Percentiles rank a stretch among this genome's conserved stretches.
Evolutionary conservation across 2,797 vertebrate species (phyloP).

Genomic region (Karalla daura): DNA sequence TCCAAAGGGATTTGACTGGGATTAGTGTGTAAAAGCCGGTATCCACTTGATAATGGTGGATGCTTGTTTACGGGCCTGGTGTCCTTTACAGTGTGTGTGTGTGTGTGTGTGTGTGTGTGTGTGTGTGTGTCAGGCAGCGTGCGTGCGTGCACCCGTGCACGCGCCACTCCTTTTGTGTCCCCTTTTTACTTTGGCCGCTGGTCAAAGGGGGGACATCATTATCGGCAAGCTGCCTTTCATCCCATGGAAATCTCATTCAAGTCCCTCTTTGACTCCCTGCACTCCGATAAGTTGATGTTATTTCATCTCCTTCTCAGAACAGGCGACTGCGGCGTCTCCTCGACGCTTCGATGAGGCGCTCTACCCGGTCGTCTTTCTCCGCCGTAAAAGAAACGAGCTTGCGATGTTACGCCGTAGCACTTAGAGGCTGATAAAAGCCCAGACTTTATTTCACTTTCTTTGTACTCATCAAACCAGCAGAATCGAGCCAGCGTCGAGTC

Average conservation of each 20-base stretch:
- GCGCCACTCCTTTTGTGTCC: slow-evolving; percentile 45
- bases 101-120: slow-evolving; percentile 6
- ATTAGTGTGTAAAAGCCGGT: slow-evolving; percentile 66
- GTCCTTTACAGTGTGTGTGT: slow-evolving; percentile 21
- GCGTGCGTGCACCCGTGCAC: no score
- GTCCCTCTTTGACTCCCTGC: slow-evolving; percentile 35
- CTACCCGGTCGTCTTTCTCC: no score
- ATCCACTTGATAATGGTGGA: slow-evolving; percentile 62
- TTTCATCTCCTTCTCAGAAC: slow-evolving; percentile 18
- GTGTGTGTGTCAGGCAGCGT: background rate
- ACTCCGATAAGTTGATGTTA: slow-evolving; percentile 17
- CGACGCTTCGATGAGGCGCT: slow-evolving; percentile 17
- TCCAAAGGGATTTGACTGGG: slow-evolving; percentile 65
- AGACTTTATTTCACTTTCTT: slow-evolving; percentile 2
- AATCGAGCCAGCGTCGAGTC: no score
- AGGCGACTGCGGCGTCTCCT: slow-evolving; percentile 9
- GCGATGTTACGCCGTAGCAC: no score
- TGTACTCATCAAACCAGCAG: slow-evolving; percentile 10
- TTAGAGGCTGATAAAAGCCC: background rate
- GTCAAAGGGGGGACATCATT: slow-evolving; percentile 56
- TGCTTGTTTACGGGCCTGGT: slow-evolving; percentile 41
- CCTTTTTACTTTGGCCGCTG: slow-evolving; percentile 41
- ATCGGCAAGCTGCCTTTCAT: slow-evolving; percentile 50
- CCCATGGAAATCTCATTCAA: slow-evolving; percentile 50
- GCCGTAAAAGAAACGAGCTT: no score